These are phyloP conservation scores for Trachemys scripta DNA, from an alignment of 2,113 vertebrate species.

Conservation along the genomic window DNA sequence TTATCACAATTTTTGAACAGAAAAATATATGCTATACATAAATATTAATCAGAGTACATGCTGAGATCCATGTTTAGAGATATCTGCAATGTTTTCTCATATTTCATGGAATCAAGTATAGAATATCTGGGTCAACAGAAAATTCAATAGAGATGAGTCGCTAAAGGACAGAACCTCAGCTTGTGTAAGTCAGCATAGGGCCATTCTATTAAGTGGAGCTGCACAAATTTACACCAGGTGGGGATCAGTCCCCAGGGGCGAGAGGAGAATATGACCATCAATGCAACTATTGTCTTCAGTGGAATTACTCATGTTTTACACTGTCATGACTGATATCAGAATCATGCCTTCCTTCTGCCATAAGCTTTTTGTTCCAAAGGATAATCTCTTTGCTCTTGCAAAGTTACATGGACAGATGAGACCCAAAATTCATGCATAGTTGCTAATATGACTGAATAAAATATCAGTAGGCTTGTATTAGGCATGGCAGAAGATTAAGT, in stretches of 20 bases:
- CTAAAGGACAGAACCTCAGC: not conserved
- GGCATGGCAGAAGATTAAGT: not conserved
- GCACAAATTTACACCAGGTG: not conserved
- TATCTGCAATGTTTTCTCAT: not conserved
- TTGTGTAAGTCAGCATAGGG: not conserved
- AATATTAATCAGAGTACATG: not conserved
- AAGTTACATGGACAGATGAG: not conserved
- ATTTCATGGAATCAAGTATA: not conserved
- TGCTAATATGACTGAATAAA: not conserved
- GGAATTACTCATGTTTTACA: not conserved
- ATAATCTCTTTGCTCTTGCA: not conserved
- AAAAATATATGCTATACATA: not conserved
- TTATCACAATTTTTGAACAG: not conserved
- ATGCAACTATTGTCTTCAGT: not conserved
- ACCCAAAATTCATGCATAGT: not conserved
- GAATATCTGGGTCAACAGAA: not conserved
- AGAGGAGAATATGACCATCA: not conserved
- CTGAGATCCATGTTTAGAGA: not conserved
- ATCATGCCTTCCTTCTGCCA: not conserved
- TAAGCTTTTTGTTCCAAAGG: not conserved
- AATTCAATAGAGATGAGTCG: not conserved
- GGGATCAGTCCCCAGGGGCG: not conserved
- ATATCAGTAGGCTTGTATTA: not conserved
- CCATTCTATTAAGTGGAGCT: not conserved
- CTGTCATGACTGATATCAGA: not conserved